Conservation (phyloP, 2,797 vertebrate genomes). For the Tamandua tetradactyla region DNA sequence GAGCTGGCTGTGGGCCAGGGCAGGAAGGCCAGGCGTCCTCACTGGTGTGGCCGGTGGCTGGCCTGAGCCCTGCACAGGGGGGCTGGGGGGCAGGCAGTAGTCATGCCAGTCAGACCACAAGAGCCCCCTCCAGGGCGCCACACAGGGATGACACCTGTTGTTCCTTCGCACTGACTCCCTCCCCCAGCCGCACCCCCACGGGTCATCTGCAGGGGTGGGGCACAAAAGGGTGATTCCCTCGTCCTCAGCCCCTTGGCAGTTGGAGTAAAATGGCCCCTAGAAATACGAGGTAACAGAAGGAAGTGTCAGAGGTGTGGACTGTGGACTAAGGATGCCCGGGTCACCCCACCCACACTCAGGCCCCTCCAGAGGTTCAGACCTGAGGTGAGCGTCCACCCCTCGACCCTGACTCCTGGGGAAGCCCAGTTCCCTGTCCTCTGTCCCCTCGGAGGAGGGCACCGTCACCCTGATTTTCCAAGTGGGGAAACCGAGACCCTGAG, state of each 20-base stretch:
- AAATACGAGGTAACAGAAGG: not conserved
- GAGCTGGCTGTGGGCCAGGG: conserved; percentile 47
- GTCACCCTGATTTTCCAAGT: not conserved
- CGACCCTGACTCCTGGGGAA: not conserved
- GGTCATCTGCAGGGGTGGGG: no score
- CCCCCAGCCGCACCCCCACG: not conserved
- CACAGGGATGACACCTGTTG: not conserved
- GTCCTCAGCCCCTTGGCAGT: not conserved
- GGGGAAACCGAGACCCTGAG: not conserved
- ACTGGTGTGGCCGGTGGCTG: not conserved
- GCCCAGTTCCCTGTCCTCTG: not conserved
- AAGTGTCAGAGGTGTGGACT: not conserved
- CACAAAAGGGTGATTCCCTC: not conserved
- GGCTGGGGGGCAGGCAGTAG: not conserved
- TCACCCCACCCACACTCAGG: not conserved
- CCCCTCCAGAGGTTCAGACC: not conserved
- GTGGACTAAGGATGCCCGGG: not conserved
- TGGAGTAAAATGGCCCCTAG: not conserved
- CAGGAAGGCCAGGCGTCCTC: conserved; percentile 49
- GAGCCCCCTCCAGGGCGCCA: not conserved
- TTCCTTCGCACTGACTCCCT: not conserved
- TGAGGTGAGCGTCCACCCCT: not conserved
- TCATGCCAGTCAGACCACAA: not conserved
- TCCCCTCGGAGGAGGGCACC: not conserved
- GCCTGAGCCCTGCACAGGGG: not conserved